phyloP scores from a whole-genome alignment of 2,797 vertebrate species.

The Galagoides demidoff region DNA sequence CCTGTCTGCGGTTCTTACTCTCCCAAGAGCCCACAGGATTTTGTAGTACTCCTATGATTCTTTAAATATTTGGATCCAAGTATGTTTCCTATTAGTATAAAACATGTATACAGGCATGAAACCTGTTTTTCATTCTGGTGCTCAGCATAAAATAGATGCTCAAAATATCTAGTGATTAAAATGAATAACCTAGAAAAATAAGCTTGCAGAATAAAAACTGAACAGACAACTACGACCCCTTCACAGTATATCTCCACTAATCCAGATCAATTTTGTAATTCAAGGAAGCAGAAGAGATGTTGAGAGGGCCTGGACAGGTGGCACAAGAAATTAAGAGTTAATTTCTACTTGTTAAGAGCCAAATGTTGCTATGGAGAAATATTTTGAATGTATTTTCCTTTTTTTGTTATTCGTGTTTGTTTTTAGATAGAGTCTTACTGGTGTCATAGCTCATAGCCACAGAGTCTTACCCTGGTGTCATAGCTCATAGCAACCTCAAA shows the following conservation, averaged over 20 bases:
- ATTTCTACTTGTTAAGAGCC: background rate
- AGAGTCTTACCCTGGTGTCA: too few species aligned
- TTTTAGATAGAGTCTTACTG: too few species aligned
- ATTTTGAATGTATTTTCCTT: background rate
- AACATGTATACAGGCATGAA: background rate
- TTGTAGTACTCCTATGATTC: background rate
- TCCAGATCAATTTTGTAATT: background rate
- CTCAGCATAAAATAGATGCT: background rate
- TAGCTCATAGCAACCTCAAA: too few species aligned
- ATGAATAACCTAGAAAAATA: slow-evolving; percentile 12
- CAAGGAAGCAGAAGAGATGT: background rate
- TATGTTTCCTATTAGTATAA: background rate
- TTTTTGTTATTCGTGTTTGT: too few species aligned
- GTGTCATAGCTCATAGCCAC: too few species aligned
- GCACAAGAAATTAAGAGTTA: slow-evolving; percentile 14
- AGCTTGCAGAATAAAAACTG: slow-evolving; percentile 4
- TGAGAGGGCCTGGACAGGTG: background rate
- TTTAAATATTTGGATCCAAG: background rate
- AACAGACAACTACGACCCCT: background rate
- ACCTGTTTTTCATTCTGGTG: background rate
- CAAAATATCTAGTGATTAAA: slow-evolving; percentile 12
- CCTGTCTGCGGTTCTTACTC: background rate
- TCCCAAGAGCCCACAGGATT: background rate
- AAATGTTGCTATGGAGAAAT: background rate
- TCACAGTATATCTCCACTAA: background rate